Evolutionary conservation across 1,140 invertebrate genomes (phyloP).

Genomic region (Heliconius melpomene): DNA sequence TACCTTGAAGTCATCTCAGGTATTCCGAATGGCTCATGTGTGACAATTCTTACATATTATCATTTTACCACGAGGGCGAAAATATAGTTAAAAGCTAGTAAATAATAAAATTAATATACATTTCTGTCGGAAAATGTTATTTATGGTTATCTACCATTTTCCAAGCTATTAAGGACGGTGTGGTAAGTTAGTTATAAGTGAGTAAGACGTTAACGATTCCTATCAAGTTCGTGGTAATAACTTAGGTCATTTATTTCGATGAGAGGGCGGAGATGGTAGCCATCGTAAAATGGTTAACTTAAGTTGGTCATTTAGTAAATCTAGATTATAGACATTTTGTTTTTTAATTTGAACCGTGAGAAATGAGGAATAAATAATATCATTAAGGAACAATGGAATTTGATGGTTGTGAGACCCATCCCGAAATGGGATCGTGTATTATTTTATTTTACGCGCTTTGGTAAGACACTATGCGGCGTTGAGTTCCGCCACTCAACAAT

Average conservation of each 20-base stretch:
- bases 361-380: not conserved
- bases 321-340: not conserved
- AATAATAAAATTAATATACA: too few species aligned
- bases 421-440: too few species aligned
- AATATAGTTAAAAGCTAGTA: too few species aligned
- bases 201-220: constrained; percentile 33
- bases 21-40: too few species aligned
- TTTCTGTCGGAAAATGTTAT: not conserved
- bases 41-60: too few species aligned
- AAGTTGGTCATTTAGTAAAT: not conserved
- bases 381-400: not conserved
- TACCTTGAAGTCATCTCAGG: too few species aligned
- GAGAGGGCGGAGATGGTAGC: constrained; percentile 23
- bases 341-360: too few species aligned
- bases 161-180: constrained; percentile 10
- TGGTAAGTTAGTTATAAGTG: constrained; percentile 28
- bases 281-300: constrained; percentile 13
- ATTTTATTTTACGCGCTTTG: too few species aligned
- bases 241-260: constrained; percentile 28
- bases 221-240: constrained; percentile 34
- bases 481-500: too few species aligned
- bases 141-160: not conserved
- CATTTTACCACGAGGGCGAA: too few species aligned
- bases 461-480: too few species aligned
- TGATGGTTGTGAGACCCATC: too few species aligned